Evolutionary conservation across 2,113 vertebrate genomes (phyloP).

Genomic region (Papio anubis): DNA sequence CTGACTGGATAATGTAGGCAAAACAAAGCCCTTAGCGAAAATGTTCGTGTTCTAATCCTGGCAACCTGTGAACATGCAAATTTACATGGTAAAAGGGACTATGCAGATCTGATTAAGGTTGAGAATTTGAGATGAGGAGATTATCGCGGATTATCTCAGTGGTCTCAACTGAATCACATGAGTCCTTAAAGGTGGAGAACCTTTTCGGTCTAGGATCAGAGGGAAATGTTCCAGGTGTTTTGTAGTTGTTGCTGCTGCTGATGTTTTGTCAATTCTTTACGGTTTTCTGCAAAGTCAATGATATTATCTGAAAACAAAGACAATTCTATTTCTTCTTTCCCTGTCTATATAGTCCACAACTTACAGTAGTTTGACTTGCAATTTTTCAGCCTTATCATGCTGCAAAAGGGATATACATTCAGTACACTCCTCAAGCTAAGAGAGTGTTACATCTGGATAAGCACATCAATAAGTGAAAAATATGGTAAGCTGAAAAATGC

Average conservation of each 20-base stretch:
- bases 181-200: background rate
- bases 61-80: background rate
- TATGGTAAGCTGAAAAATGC: background rate
- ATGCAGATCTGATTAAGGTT: background rate
- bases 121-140: background rate
- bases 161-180: background rate
- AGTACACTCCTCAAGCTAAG: background rate
- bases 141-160: background rate
- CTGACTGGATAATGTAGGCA: background rate
- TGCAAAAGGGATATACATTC: background rate
- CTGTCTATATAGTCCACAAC: background rate
- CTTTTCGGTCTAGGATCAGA: background rate
- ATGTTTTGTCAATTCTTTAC: background rate
- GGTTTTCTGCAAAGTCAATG: background rate
- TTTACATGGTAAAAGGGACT: background rate
- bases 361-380: background rate
- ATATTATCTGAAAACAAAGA: background rate
- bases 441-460: background rate
- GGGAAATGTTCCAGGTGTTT: background rate
- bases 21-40: background rate
- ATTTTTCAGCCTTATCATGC: background rate
- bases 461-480: background rate
- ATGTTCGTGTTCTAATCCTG: background rate
- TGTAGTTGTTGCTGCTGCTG: background rate
- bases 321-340: background rate